A percentile compares a stretch with the other conserved stretches of the same genome.
phyloP scores from a whole-genome alignment of 2,888 invertebrate species.

The Trachelus troglodyta region DNA sequence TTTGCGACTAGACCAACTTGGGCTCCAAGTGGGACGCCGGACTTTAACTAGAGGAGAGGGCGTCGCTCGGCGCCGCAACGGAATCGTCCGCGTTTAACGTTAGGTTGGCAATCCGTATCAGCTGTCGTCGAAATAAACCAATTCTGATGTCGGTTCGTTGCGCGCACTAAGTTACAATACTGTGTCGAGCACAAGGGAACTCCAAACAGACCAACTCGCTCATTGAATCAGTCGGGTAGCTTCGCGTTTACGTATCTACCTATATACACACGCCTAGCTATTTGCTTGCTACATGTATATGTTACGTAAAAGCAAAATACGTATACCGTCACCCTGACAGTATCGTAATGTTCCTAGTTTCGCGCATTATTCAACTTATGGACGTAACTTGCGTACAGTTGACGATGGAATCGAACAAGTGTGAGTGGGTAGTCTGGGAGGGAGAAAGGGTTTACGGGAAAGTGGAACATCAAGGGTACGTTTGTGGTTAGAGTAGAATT shows the following conservation, averaged over 20 bases:
- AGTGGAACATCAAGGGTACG: not conserved
- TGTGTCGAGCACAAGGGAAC: not conserved
- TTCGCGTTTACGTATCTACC: not conserved
- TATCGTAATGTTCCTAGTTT: not conserved
- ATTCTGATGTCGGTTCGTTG: slow-evolving; percentile 26
- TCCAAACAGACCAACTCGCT: not conserved
- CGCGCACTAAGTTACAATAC: slow-evolving; percentile 26
- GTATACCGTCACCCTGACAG: not conserved
- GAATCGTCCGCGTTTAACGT: not conserved
- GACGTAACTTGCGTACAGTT: not conserved
- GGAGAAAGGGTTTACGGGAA: not conserved
- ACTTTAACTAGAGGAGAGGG: not conserved
- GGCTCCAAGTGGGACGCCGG: not conserved
- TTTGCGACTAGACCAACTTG: not conserved
- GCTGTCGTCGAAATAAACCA: slow-evolving; percentile 35
- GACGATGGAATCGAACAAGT: not conserved
- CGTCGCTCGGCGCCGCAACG: not conserved
- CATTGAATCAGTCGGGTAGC: slow-evolving; percentile 1
- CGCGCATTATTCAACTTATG: not conserved
- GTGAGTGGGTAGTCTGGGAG: not conserved
- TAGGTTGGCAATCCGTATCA: slow-evolving; percentile 19
- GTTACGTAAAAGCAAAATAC: not conserved
- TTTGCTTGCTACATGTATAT: not conserved
- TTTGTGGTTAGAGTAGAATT: no score
- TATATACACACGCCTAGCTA: not conserved